Evolutionary conservation across 1,140 invertebrate species (phyloP).

Genomic region (Fopius arisanus): DNA sequence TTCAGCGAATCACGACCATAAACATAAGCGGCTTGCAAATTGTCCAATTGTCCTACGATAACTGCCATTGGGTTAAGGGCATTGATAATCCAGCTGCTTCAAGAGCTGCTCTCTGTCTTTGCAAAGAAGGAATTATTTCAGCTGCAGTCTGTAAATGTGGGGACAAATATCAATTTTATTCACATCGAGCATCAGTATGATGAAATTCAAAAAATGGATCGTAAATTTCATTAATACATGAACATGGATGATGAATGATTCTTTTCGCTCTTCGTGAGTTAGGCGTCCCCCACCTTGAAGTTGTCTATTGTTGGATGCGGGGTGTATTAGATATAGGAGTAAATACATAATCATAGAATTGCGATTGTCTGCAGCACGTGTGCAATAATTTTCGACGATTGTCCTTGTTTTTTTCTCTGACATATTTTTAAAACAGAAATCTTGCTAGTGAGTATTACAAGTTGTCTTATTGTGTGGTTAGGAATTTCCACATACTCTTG

Average conservation of each 20-base stretch:
- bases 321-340: not conserved
- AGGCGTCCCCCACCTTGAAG: not conserved
- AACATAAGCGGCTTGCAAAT: not conserved
- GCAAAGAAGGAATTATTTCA: not conserved
- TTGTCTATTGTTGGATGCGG: not conserved
- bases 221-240: not conserved
- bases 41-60: not conserved
- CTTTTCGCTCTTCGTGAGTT: not conserved
- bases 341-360: not conserved
- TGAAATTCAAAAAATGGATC: not conserved
- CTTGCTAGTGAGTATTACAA: too few species aligned
- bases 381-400: too few species aligned
- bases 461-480: too few species aligned
- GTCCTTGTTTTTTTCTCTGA: too few species aligned
- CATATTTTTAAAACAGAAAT: too few species aligned
- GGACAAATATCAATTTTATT: not conserved
- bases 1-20: not conserved
- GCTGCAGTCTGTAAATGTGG: not conserved
- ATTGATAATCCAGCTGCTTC: not conserved
- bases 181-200: not conserved
- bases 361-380: not conserved
- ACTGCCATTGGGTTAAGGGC: not conserved
- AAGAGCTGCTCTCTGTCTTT: not conserved
- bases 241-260: not conserved
- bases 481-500: too few species aligned